Base-by-base conservation (phyloP, 2,797 vertebrate species). In the Lagodon rhomboides region DNA sequence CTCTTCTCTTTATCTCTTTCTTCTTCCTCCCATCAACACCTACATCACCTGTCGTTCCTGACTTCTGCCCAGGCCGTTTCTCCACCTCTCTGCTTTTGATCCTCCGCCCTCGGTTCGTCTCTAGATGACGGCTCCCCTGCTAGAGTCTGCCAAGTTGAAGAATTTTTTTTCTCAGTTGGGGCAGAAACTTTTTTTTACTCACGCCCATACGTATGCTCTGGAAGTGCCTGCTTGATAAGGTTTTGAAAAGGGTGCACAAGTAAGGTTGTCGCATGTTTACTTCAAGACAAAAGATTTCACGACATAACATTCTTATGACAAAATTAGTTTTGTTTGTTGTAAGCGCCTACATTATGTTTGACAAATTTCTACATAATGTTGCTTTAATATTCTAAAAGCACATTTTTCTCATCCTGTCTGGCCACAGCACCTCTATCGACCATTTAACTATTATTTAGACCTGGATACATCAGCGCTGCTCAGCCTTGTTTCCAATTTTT, bases 1-100 rank as follows among this genome's bases (percentile, higher is more conserved):
- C 53, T 63, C 22, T 76, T 76, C 74, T 76, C 72, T 80, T 80
- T 80, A 68, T 73, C 47, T 75, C 43, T 50, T 47, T 60, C 44
- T 50, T 67, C 5, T 53, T 50, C 51, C 41, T 10, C 62, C 74
- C 65, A 85, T 84, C 79, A 81, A 61, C 82, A 68, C 68, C 72
- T 70, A 62, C 73, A 65, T 84, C 85, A 83, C 80, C 86, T 87
- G 79, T 84, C 66, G 10, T 79, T 74, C 22, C 67, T 30, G 68
- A 89, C 87, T 82, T 81, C 79, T 62, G 67, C 77, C 77, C 66
- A 73, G 43, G 30, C 62, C 82, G 49, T 79, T 80, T 73, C 81
- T 75, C 67, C 76, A 59, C 83, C 85, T 69, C 27, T 16, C 62
- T 64, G 13, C 50, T 80, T 90, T 92, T 91, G 90, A 92, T 92